Percentiles rank a stretch among this genome's conserved stretches.
phyloP scores from a whole-genome alignment of 2,888 invertebrate species.

The Parnassius orleans region DNA sequence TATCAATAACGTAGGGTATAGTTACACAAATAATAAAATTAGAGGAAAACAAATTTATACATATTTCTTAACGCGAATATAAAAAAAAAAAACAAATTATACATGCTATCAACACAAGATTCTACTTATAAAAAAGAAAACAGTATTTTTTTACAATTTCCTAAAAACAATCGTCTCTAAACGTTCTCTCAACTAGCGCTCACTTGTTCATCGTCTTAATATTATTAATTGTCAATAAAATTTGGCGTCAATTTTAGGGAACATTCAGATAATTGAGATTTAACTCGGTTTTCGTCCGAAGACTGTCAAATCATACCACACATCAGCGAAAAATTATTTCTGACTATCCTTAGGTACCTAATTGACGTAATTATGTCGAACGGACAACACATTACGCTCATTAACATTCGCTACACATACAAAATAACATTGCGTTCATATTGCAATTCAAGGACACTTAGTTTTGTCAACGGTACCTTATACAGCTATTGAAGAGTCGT shows the following conservation, averaged over 20 bases:
- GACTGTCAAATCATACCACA: conserved; percentile 28
- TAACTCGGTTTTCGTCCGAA: conserved; percentile 23
- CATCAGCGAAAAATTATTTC: conserved; percentile 20
- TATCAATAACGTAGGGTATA: conserved; percentile 79
- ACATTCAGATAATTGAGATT: conserved; percentile 46
- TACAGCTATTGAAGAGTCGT: conserved; percentile 1
- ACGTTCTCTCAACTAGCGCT: conserved; percentile 52
- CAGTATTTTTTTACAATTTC: conserved; percentile 72
- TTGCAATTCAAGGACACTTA: conserved; percentile 23
- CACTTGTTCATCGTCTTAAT: conserved; percentile 49
- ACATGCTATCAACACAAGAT: conserved; percentile 76
- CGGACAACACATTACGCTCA: conserved; percentile 4
- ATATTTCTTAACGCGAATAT: conserved; percentile 77
- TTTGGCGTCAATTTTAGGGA: conserved; percentile 73
- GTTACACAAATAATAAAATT: conserved; percentile 80
- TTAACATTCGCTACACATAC: neutral
- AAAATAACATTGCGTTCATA: conserved; percentile 8
- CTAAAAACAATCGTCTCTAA: conserved; percentile 60
- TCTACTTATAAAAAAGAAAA: conserved; percentile 66
- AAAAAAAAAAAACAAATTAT: conserved; percentile 75
- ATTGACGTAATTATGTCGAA: conserved; percentile 15
- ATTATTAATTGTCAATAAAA: conserved; percentile 52
- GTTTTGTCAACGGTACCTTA: conserved; percentile 14
- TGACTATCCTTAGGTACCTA: conserved; percentile 15
- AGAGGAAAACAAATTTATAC: conserved; percentile 79